phyloP scores from a whole-genome alignment of 2,888 invertebrate genomes.

The Polydrusus pterygomalis region DNA sequence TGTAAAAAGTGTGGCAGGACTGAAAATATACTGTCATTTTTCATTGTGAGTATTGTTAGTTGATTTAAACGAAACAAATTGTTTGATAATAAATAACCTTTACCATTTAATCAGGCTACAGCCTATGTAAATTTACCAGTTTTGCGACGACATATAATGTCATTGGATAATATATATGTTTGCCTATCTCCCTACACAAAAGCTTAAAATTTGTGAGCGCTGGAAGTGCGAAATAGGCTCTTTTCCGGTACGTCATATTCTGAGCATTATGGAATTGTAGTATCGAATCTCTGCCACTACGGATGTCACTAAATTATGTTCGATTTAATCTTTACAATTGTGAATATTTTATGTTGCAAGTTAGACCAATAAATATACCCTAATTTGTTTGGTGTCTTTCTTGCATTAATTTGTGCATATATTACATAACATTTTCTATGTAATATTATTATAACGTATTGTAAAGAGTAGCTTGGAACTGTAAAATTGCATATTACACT shows the following conservation, averaged over 20 bases:
- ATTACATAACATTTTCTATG: no score
- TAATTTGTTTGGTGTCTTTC: no score
- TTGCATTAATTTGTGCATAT: no score
- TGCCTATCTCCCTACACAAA: slow-evolving; percentile 52
- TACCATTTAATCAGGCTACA: slow-evolving; percentile 54
- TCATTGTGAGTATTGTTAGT: slow-evolving; percentile 32
- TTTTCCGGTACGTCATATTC: slow-evolving; percentile 50
- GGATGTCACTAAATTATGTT: slow-evolving; percentile 41
- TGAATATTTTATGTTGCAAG: no score
- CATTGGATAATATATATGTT: slow-evolving; percentile 56
- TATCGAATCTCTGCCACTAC: slow-evolving; percentile 50
- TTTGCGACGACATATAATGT: slow-evolving; percentile 52
- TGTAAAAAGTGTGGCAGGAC: slow-evolving; percentile 27
- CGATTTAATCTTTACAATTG: slow-evolving; percentile 5
- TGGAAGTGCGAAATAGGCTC: slow-evolving; percentile 50
- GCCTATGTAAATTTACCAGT: slow-evolving; percentile 54
- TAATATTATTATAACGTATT: no score
- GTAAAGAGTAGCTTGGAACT: no score
- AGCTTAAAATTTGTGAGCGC: slow-evolving; percentile 52
- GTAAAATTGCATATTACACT: no score
- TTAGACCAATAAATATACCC: background rate
- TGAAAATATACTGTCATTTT: slow-evolving; percentile 31
- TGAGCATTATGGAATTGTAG: slow-evolving; percentile 45
- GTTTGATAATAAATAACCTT: slow-evolving; percentile 55
- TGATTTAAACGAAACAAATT: slow-evolving; percentile 51